phyloP scores from a whole-genome alignment of 1,140 invertebrate species.

The Leptinotarsa defecta region DNA sequence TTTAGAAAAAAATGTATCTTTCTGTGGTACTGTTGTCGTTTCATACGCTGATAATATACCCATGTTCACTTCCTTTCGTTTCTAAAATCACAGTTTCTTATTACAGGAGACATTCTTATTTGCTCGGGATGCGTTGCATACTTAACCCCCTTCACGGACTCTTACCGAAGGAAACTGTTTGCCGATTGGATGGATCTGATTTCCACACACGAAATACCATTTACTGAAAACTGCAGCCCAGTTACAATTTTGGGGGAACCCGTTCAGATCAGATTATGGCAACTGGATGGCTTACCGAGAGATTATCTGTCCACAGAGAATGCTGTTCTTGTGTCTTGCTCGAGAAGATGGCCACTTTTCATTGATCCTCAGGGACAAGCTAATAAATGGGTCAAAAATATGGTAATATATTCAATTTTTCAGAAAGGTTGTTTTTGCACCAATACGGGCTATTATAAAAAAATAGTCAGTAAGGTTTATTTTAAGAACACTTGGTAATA shows the following conservation, averaged over 20 bases:
- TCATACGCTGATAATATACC: too few relatives aligned
- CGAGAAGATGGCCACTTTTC: conserved; percentile 68
- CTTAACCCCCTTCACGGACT: conserved; percentile 68
- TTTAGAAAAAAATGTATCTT: too few relatives aligned
- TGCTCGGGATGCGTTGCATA: conserved; percentile 73
- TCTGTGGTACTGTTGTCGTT: too few relatives aligned
- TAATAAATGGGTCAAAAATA: conserved; percentile 74
- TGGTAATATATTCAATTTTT: conserved; percentile 57
- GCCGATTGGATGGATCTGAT: conserved; percentile 25
- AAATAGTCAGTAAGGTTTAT: too few relatives aligned
- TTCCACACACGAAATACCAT: conserved; percentile 56
- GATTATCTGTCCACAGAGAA: conserved; percentile 73
- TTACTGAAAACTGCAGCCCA: conserved; percentile 63
- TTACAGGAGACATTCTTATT: conserved; percentile 59
- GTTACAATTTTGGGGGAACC: conserved; percentile 66
- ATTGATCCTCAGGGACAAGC: conserved; percentile 76
- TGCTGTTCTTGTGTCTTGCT: conserved; percentile 66
- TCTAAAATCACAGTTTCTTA: not conserved
- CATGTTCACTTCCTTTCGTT: too few relatives aligned
- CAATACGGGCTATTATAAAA: too few relatives aligned
- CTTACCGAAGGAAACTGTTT: conserved; percentile 52
- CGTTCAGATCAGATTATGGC: conserved; percentile 67
- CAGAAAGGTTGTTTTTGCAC: too few relatives aligned
- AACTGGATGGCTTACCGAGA: conserved; percentile 69
- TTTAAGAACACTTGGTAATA: too few relatives aligned